Evolutionary conservation across 2,113 vertebrate species (phyloP).

Genomic region (Cyprichromis sp.): DNA sequence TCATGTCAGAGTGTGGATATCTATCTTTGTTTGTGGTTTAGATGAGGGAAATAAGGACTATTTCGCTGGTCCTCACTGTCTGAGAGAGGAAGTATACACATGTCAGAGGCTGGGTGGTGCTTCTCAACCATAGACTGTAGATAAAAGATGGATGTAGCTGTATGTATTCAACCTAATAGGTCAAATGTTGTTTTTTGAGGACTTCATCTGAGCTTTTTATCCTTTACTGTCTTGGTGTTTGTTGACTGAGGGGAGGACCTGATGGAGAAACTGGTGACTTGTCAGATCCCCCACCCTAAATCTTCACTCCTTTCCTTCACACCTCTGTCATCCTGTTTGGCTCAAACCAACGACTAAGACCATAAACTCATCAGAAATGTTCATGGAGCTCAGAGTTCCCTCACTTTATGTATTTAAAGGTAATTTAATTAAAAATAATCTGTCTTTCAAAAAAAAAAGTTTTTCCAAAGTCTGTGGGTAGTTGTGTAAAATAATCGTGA

Average conservation of each 20-base stretch:
- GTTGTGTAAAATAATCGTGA: background rate
- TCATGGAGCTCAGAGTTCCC: accelerated
- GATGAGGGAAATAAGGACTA: background rate
- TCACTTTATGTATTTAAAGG: background rate
- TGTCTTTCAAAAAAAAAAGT: background rate
- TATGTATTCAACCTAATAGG: background rate
- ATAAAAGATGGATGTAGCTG: background rate
- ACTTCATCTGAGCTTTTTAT: background rate
- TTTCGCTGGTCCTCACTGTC: background rate
- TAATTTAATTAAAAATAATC: background rate
- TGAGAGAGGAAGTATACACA: background rate
- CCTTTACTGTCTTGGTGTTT: background rate
- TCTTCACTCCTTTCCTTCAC: background rate
- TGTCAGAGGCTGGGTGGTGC: background rate
- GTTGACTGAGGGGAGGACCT: background rate
- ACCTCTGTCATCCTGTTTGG: background rate
- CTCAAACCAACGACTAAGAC: background rate
- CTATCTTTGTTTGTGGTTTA: background rate
- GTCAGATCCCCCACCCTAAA: background rate
- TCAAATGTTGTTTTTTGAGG: background rate
- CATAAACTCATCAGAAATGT: background rate
- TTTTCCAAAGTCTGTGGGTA: background rate
- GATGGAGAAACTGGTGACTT: accelerated
- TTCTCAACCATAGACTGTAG: background rate
- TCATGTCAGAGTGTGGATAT: background rate